Percentiles rank a stretch among this genome's conserved stretches.
Conservation (phyloP, 2,888 invertebrate species). For the Microctonus aethiopoides region DNA sequence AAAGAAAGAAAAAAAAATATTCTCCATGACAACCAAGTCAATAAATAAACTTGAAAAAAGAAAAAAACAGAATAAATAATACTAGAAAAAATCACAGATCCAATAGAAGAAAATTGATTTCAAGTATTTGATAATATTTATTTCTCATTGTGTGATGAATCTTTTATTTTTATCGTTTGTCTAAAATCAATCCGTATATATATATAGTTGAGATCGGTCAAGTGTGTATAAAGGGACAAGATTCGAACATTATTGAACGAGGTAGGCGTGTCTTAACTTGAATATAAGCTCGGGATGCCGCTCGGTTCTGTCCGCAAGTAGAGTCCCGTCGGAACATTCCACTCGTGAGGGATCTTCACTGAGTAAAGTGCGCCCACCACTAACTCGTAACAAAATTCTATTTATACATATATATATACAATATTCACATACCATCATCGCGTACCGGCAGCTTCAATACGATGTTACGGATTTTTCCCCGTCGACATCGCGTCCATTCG, state of each 20-base stretch:
- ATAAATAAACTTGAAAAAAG: neutral
- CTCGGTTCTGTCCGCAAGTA: neutral
- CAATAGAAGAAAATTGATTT: too few relatives aligned
- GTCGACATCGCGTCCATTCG: constrained; percentile 32
- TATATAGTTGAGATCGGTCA: neutral
- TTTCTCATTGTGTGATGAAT: neutral
- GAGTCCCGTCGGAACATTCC: constrained; percentile 12
- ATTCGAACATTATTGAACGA: neutral
- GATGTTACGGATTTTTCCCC: constrained; percentile 31
- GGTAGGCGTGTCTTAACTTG: constrained; percentile 8
- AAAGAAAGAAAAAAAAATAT: too few relatives aligned
- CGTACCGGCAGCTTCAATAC: constrained; percentile 17
- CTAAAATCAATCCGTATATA: neutral
- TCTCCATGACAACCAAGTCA: neutral
- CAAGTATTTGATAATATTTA: neutral
- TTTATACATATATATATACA: constrained; percentile 1
- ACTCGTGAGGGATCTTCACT: constrained; percentile 10
- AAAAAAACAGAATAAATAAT: neutral
- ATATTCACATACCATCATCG: neutral
- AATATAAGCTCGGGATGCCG: neutral
- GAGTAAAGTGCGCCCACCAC: neutral
- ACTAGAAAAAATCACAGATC: too few relatives aligned
- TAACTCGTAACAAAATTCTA: neutral
- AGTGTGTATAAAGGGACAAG: constrained; percentile 7
- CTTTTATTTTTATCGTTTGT: neutral